phyloP scores from a whole-genome alignment of 2,113 vertebrate genomes.

The Colius striatus region DNA sequence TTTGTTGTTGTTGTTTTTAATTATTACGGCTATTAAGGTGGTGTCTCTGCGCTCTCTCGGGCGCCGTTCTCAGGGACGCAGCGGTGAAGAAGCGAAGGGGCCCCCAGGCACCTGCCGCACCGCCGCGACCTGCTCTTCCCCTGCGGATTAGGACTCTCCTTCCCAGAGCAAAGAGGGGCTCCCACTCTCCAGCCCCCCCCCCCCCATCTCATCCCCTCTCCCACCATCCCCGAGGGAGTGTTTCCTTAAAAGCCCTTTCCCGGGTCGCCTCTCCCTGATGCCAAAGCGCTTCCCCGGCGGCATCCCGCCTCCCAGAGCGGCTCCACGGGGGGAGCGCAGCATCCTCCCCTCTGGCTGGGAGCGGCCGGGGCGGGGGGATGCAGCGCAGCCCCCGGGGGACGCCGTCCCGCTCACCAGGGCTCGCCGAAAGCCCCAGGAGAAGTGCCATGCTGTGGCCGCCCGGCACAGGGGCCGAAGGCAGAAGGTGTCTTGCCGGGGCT shows the following conservation, averaged over 20 bases:
- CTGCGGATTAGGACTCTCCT: neutral
- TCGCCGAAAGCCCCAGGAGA: neutral
- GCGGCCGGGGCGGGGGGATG: neutral
- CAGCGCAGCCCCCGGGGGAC: neutral
- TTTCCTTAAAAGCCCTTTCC: neutral
- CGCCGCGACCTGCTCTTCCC: neutral
- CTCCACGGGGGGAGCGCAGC: neutral
- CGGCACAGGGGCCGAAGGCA: neutral
- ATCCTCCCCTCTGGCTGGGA: too few relatives aligned
- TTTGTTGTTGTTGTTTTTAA: constrained; percentile 52
- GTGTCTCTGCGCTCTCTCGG: neutral
- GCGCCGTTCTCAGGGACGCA: neutral
- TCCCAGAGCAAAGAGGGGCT: neutral
- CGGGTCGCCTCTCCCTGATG: neutral
- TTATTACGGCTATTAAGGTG: constrained; percentile 39
- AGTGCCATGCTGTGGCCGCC: neutral
- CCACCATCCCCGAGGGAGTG: neutral
- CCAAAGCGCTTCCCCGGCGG: neutral
- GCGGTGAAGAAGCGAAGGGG: neutral
- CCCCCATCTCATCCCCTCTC: too few relatives aligned
- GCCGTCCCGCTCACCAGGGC: neutral
- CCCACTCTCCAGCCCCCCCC: too few relatives aligned
- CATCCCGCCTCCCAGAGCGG: neutral
- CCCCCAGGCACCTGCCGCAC: constrained; percentile 30
- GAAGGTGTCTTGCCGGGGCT: neutral